These are phyloP conservation scores for Gymnothorax javanicus DNA, from an alignment of 2,797 vertebrate genomes.

Conservation along the genomic window DNA sequence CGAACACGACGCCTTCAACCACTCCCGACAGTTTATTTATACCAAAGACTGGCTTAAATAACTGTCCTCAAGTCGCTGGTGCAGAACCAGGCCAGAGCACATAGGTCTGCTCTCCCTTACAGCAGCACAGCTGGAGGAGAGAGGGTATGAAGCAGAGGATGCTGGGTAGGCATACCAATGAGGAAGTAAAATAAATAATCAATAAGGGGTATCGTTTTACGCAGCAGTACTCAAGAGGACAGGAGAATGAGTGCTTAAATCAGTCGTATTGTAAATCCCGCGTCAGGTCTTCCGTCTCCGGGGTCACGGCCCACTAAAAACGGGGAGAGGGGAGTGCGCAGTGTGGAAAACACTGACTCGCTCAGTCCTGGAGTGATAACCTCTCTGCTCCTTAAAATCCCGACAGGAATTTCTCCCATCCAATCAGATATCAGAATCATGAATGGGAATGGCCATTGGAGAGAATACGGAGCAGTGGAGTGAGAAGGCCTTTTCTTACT, in stretches of 20 bases:
- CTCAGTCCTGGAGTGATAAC: background rate
- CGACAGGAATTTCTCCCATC: background rate
- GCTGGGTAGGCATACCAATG: background rate
- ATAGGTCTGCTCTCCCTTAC: background rate
- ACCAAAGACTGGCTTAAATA: background rate
- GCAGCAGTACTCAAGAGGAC: background rate
- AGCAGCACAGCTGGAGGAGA: background rate
- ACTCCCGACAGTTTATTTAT: background rate
- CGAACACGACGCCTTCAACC: background rate
- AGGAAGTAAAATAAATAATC: background rate
- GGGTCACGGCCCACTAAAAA: background rate
- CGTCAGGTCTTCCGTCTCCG: background rate
- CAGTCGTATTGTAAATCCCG: background rate
- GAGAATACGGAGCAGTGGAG: background rate
- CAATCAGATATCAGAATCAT: background rate
- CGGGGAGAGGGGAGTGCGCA: background rate
- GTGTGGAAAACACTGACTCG: background rate
- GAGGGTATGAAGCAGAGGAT: background rate
- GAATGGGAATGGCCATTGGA: background rate
- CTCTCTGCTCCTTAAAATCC: background rate
- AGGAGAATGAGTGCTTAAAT: background rate
- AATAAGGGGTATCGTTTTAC: background rate
- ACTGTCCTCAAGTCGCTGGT: background rate
- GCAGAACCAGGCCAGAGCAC: background rate
- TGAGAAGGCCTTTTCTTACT: background rate